Conservation (phyloP, 2,113 vertebrate genomes). For the Morone chrysops region DNA sequence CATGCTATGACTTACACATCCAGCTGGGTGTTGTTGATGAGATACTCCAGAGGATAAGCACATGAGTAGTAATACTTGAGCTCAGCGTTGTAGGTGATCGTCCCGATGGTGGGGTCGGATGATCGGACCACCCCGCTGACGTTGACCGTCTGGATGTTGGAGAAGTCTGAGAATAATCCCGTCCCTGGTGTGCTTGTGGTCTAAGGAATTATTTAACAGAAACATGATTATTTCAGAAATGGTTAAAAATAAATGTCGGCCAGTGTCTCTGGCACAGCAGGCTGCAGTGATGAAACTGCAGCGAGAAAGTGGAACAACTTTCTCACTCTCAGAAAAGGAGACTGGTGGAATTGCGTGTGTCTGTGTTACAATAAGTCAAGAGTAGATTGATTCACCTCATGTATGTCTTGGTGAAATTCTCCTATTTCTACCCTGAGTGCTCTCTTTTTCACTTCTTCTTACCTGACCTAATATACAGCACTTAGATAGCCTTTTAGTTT, state of each 20-base stretch:
- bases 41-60: conserved; percentile 82
- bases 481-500: not conserved
- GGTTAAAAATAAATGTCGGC: conserved; percentile 43
- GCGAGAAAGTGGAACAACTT: conserved; percentile 31
- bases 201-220: conserved; percentile 58
- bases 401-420: conserved; percentile 2
- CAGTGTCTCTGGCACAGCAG: conserved; percentile 8
- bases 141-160: conserved; percentile 79
- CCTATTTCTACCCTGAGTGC: not conserved
- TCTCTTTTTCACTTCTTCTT: not conserved
- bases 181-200: conserved; percentile 69
- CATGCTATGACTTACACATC: conserved; percentile 76
- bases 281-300: conserved; percentile 52
- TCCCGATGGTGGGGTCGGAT: conserved; percentile 73
- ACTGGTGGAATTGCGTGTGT: not conserved
- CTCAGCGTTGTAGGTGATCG: conserved; percentile 80
- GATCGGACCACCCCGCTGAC: conserved; percentile 78
- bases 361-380: conserved; percentile 24
- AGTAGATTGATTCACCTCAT: conserved; percentile 22
- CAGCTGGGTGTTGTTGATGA: conserved; percentile 83
- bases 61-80: conserved; percentile 84
- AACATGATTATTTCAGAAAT: conserved; percentile 36
- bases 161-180: conserved; percentile 80
- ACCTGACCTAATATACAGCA: not conserved
- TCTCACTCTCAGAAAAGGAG: conserved; percentile 15